Percentiles rank a stretch among this genome's conserved stretches.
These are phyloP conservation scores for Halichoeres trimaculatus DNA, from an alignment of 2,113 vertebrate genomes.

Conservation along the genomic window DNA sequence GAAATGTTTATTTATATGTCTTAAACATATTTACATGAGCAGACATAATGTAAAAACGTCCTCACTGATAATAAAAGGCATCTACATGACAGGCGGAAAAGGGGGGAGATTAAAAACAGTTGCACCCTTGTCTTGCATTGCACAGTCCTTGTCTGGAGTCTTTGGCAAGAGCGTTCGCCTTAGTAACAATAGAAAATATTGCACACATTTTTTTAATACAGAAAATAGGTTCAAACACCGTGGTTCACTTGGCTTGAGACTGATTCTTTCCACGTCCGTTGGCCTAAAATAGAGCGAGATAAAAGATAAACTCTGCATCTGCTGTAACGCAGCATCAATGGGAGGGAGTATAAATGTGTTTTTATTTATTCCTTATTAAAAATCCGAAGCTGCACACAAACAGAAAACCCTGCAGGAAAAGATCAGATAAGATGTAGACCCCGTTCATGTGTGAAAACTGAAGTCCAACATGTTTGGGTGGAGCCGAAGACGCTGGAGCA, in stretches of 20 bases:
- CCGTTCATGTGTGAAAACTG: not conserved
- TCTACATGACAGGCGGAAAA: constrained; percentile 47
- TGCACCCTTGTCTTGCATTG: constrained; percentile 30
- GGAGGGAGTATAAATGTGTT: constrained; percentile 17
- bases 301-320: constrained; percentile 32
- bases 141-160: constrained; percentile 34
- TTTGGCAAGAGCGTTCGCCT: constrained; percentile 70
- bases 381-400: constrained; percentile 8
- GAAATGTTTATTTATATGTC: constrained; percentile 61
- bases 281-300: constrained; percentile 57
- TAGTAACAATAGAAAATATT: constrained; percentile 69
- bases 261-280: constrained; percentile 29
- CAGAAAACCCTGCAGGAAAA: not conserved
- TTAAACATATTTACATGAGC: constrained; percentile 65
- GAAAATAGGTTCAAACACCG: constrained; percentile 54
- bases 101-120: constrained; percentile 31
- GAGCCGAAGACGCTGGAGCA: constrained; percentile 3
- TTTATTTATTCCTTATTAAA: not conserved
- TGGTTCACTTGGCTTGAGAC: constrained; percentile 57
- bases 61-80: constrained; percentile 52
- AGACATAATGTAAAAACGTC: constrained; percentile 50
- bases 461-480: constrained; percentile 6
- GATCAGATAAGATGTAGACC: constrained; percentile 1
- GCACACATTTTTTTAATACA: constrained; percentile 48
- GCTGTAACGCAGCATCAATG: constrained; percentile 12